Percentiles rank a stretch among this genome's conserved stretches.
Conservation (phyloP, 2,888 invertebrate species). For the Diaprepes abbreviatus region DNA sequence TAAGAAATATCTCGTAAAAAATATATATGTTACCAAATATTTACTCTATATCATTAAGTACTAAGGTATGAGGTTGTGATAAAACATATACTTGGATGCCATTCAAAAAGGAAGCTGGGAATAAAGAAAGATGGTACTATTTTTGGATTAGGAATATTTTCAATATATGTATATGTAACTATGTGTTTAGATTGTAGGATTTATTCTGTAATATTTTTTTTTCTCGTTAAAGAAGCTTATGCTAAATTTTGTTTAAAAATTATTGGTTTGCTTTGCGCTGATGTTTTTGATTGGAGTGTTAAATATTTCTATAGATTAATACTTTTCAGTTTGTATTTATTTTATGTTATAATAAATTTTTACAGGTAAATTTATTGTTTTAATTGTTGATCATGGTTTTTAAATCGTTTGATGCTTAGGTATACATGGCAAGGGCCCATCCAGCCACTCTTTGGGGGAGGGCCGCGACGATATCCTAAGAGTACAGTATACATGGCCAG, state of each 20-base stretch:
- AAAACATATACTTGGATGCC: conserved; percentile 22
- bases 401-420: too few relatives aligned
- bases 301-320: neutral
- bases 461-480: too few relatives aligned
- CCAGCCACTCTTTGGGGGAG: too few relatives aligned
- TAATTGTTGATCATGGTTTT: too few relatives aligned
- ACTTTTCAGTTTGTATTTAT: conserved; percentile 10
- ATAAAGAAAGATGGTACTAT: conserved; percentile 26
- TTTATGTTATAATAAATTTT: conserved; percentile 11
- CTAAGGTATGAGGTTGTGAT: conserved; percentile 29
- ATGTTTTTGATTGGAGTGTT: conserved; percentile 14
- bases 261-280: neutral
- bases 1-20: conserved; percentile 6
- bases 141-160: conserved; percentile 23
- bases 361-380: too few relatives aligned
- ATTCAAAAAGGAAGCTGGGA: conserved; percentile 32
- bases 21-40: conserved; percentile 28
- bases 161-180: conserved; percentile 1
- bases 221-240: neutral
- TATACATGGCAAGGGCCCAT: too few relatives aligned
- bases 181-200: neutral
- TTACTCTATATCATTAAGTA: conserved; percentile 1
- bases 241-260: conserved; percentile 1
- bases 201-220: neutral
- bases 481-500: too few relatives aligned